These are phyloP conservation scores for Ypsolopha scabrella DNA, from an alignment of 2,888 invertebrate species.

Conservation along the genomic window DNA sequence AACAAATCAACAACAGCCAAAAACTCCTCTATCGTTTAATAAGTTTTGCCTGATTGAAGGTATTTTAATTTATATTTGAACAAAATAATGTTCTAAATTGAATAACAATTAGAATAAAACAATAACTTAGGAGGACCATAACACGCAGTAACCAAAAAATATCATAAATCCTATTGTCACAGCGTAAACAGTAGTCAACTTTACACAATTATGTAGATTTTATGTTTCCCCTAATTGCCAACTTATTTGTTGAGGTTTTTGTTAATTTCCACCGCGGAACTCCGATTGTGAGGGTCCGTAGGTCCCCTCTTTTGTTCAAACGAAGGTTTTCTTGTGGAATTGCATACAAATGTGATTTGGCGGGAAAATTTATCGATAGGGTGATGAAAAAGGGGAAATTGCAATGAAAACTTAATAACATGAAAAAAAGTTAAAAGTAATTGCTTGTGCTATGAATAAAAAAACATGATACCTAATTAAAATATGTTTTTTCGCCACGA, in stretches of 20 bases:
- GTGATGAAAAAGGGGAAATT: conserved; percentile 22
- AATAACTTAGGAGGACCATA: too few species aligned
- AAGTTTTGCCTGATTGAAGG: too few species aligned
- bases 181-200: conserved; percentile 60
- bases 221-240: conserved; percentile 67
- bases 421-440: conserved; percentile 12
- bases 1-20: too few species aligned
- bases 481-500: too few species aligned
- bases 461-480: not conserved
- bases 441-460: not conserved
- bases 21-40: too few species aligned
- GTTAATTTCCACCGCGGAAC: conserved; percentile 40
- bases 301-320: conserved; percentile 13
- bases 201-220: conserved; percentile 65
- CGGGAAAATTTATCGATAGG: conserved; percentile 40
- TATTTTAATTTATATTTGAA: too few species aligned
- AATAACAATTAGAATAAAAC: too few species aligned
- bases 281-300: conserved; percentile 17
- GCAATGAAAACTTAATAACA: conserved; percentile 33
- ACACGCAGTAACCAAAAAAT: not conserved
- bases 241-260: conserved; percentile 67
- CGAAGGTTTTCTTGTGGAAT: conserved; percentile 42
- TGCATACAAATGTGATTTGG: conserved; percentile 57
- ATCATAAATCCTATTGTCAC: conserved; percentile 45
- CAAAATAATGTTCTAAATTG: too few species aligned